Evolutionary conservation across 1,140 invertebrate genomes (phyloP).

Genomic region (Colletes latitarsis): DNA sequence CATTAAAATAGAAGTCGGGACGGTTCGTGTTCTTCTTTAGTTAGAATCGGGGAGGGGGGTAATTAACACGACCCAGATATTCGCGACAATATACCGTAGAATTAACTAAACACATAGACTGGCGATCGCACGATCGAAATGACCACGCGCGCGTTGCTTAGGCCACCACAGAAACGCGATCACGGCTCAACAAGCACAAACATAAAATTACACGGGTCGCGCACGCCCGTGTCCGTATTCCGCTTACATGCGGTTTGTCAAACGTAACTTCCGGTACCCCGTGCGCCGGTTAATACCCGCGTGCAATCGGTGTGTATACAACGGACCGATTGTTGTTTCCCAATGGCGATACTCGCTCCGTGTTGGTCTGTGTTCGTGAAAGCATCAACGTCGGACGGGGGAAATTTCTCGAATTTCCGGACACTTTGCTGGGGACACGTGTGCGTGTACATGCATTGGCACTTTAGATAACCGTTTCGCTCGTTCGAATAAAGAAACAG

Average conservation of each 20-base stretch:
- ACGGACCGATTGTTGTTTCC: conserved; percentile 30
- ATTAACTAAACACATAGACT: conserved; percentile 16
- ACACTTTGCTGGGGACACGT: not conserved
- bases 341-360: conserved; percentile 6
- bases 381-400: not conserved
- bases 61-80: not conserved
- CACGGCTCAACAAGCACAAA: conserved; percentile 51
- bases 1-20: too few relatives aligned
- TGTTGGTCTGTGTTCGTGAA: not conserved
- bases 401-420: conserved; percentile 27
- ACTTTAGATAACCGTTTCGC: not conserved
- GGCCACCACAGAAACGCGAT: conserved; percentile 30
- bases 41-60: too few relatives aligned
- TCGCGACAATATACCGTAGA: not conserved
- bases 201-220: conserved; percentile 53
- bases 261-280: conserved; percentile 58
- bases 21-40: too few relatives aligned
- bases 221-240: conserved; percentile 43
- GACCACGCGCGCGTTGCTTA: conserved; percentile 14
- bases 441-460: not conserved
- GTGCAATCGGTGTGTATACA: conserved; percentile 9
- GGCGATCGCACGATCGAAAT: not conserved
- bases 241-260: conserved; percentile 68
- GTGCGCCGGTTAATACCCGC: not conserved
- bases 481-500: not conserved